A percentile compares a stretch with the other conserved stretches of the same genome.
Conservation (phyloP, 1,140 invertebrate species). For the Drosophila tristis region DNA sequence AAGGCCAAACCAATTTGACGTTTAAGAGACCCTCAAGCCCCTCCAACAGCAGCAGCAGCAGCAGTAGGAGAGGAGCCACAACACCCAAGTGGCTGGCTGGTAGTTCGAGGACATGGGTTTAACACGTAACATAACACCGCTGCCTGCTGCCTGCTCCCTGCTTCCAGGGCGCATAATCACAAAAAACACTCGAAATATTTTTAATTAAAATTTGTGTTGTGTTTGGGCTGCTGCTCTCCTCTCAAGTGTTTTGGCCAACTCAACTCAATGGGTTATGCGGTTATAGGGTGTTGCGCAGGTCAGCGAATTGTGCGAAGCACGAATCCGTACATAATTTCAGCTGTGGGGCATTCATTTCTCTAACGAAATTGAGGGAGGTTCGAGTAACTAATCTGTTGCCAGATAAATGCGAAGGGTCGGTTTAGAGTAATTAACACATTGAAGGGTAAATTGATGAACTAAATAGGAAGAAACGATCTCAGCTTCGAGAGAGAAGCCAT, state of each 20-base stretch:
- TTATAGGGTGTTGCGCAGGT: conserved; percentile 47
- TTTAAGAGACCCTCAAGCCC: conserved; percentile 17
- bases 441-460: too few relatives aligned
- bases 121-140: conserved; percentile 9
- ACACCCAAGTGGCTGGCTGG: conserved; percentile 20
- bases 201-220: conserved; percentile 78
- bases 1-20: conserved; percentile 57
- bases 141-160: conserved; percentile 19
- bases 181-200: conserved; percentile 70
- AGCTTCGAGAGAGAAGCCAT: too few relatives aligned
- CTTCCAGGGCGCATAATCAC: conserved; percentile 52
- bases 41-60: conserved; percentile 40
- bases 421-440: too few relatives aligned
- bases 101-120: conserved; percentile 45
- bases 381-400: too few relatives aligned
- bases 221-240: conserved; percentile 28
- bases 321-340: too few relatives aligned
- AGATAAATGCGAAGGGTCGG: too few relatives aligned
- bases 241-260: conserved; percentile 40
- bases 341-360: too few relatives aligned
- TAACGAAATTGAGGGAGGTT: too few relatives aligned
- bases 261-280: conserved; percentile 21
- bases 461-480: too few relatives aligned
- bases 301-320: background rate
- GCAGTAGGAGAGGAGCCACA: conserved; percentile 24